These are phyloP conservation scores for Bufo gargarizans DNA, from an alignment of 2,113 vertebrate species.

Conservation along the genomic window DNA sequence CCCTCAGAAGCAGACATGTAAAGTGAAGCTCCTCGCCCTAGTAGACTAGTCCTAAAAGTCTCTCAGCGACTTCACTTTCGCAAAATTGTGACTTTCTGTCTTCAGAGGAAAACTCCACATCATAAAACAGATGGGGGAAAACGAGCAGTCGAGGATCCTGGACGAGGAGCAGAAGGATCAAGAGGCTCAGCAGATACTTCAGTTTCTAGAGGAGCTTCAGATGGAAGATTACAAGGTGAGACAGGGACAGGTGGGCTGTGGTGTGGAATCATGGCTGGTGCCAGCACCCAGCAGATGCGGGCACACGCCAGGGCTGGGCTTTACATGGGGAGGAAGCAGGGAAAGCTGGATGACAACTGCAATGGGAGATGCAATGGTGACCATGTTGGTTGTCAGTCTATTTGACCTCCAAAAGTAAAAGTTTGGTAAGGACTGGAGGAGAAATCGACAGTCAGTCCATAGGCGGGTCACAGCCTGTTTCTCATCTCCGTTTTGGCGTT, in stretches of 20 bases:
- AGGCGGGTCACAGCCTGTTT: neutral
- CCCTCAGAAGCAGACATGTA: too few species aligned
- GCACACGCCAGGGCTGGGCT: neutral
- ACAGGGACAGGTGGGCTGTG: neutral
- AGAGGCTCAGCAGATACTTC: conserved; percentile 75
- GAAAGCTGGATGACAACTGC: neutral
- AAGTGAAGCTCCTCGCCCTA: too few species aligned
- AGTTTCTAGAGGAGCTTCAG: conserved; percentile 75
- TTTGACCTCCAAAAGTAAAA: neutral
- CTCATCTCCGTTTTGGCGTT: neutral
- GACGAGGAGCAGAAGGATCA: conserved; percentile 73
- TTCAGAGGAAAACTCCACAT: conserved; percentile 80
- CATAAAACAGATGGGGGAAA: conserved; percentile 78
- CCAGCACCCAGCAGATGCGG: too few species aligned
- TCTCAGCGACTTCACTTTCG: neutral
- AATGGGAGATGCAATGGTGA: neutral
- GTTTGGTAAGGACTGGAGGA: neutral
- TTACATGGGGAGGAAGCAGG: neutral
- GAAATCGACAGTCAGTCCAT: neutral
- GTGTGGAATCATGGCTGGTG: neutral
- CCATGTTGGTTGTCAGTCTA: neutral
- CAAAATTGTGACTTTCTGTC: neutral
- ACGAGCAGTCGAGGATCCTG: conserved; percentile 71
- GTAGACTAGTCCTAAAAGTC: neutral
- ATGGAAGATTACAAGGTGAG: conserved; percentile 80